Conservation (phyloP, 1,140 invertebrate species). For the Pomacea maculata region DNA sequence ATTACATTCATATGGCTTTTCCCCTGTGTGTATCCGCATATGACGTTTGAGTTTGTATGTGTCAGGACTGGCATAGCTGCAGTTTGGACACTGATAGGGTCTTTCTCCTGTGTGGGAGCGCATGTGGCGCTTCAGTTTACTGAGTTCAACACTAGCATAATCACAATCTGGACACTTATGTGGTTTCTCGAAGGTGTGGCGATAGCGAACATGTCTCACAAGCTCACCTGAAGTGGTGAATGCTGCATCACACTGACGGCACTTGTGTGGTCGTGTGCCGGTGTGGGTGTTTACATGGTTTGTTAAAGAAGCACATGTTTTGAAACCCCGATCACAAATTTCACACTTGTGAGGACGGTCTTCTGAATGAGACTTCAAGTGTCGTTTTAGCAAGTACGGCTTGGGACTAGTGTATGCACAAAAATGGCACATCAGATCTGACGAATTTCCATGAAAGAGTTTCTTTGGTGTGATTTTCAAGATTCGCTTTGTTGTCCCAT, state of each 20-base stretch:
- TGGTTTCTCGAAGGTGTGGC: conserved; percentile 93
- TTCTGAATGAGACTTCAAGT: conserved; percentile 96
- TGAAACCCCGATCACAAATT: conserved; percentile 94
- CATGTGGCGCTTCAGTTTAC: conserved; percentile 91
- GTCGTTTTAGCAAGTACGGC: conserved; percentile 86
- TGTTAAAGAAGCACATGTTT: conserved; percentile 89
- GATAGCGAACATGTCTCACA: conserved; percentile 85
- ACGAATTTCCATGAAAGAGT: conserved; percentile 75
- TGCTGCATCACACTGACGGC: conserved; percentile 87
- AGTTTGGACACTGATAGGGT: conserved; percentile 82
- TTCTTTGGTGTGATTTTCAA: conserved; percentile 76
- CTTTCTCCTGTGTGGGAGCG: conserved; percentile 87
- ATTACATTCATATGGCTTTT: conserved; percentile 91
- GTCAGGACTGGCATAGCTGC: conserved; percentile 95
- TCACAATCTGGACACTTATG: conserved; percentile 95
- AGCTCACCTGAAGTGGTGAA: conserved; percentile 97
- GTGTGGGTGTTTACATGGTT: conserved; percentile 98
- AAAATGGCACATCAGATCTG: conserved; percentile 79
- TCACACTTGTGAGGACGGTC: conserved; percentile 94
- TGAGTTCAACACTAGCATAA: conserved; percentile 93
- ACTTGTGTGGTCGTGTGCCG: conserved; percentile 89
- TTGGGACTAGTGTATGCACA: conserved; percentile 91
- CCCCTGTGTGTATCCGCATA: conserved; percentile 91
- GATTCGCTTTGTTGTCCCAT: conserved; percentile 67
- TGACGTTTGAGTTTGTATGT: conserved; percentile 96